Conservation (phyloP, 2,888 invertebrate species). For the Mallateleia sp. region DNA sequence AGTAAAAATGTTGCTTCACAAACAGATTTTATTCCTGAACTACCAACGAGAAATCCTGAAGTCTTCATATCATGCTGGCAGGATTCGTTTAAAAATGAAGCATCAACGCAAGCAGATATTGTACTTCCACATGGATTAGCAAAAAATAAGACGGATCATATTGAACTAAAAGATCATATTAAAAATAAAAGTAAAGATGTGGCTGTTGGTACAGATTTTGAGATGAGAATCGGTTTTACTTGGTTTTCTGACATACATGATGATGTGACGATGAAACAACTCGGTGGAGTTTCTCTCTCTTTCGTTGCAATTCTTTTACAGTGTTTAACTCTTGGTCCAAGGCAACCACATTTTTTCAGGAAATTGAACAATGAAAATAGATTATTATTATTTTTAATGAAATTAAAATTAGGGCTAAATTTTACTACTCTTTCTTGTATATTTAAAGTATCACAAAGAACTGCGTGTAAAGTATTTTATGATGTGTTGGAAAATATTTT, state of each 20-base stretch:
- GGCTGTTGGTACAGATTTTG: conserved; percentile 19
- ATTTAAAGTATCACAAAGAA: too few species aligned
- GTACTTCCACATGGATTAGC: background rate
- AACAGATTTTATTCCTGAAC: conserved; percentile 18
- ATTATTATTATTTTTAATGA: too few species aligned
- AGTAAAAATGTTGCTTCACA: background rate
- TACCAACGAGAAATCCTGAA: background rate
- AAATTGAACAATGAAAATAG: too few species aligned
- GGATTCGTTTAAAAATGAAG: background rate
- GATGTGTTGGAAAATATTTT: too few species aligned
- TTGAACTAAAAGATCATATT: background rate
- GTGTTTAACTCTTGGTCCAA: background rate
- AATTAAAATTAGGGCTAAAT: too few species aligned
- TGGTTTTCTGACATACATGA: conserved; percentile 18
- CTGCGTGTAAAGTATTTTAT: too few species aligned
- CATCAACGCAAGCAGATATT: conserved; percentile 23
- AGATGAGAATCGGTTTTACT: background rate
- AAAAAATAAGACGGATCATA: background rate
- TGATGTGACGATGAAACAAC: conserved; percentile 38
- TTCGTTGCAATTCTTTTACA: background rate
- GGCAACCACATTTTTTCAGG: conserved; percentile 11
- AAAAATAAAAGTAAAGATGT: background rate
- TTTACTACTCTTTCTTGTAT: too few species aligned
- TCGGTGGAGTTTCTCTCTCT: conserved; percentile 16
- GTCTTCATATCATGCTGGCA: conserved; percentile 33